phyloP scores from a whole-genome alignment of 2,797 vertebrate species.

The Tamandua tetradactyla region DNA sequence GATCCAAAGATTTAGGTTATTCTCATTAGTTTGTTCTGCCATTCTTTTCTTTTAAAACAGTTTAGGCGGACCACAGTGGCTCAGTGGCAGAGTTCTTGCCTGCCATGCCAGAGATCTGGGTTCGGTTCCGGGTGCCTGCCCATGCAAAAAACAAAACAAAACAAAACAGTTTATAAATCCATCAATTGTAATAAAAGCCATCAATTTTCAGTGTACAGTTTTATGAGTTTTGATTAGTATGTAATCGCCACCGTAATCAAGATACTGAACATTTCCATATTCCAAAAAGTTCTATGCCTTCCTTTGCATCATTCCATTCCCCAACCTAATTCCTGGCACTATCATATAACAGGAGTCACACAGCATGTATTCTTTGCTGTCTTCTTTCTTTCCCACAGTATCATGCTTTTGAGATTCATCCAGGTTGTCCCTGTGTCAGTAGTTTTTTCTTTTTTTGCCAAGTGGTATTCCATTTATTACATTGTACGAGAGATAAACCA shows the following conservation, averaged over 20 bases:
- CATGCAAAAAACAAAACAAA: too few species aligned
- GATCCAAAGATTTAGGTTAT: background rate
- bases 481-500: background rate
- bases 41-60: slow-evolving; percentile 23
- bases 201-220: background rate
- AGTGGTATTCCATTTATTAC: background rate
- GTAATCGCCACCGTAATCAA: background rate
- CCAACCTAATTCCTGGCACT: background rate
- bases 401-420: background rate
- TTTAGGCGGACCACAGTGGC: too few species aligned
- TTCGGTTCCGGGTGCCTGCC: too few species aligned
- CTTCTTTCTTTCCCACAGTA: background rate
- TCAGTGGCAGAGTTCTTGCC: too few species aligned
- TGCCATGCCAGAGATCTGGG: too few species aligned
- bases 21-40: background rate
- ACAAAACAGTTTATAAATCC: too few species aligned
- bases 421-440: background rate
- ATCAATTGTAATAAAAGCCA: slow-evolving; percentile 1
- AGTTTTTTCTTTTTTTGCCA: slow-evolving; percentile 16
- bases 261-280: slow-evolving; percentile 1
- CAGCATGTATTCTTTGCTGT: background rate
- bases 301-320: background rate
- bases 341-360: background rate
- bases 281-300: background rate
- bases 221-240: slow-evolving; percentile 17